Base-by-base conservation (phyloP, 2,797 vertebrate species). In the Ctenochaetus hawaiiensis region DNA sequence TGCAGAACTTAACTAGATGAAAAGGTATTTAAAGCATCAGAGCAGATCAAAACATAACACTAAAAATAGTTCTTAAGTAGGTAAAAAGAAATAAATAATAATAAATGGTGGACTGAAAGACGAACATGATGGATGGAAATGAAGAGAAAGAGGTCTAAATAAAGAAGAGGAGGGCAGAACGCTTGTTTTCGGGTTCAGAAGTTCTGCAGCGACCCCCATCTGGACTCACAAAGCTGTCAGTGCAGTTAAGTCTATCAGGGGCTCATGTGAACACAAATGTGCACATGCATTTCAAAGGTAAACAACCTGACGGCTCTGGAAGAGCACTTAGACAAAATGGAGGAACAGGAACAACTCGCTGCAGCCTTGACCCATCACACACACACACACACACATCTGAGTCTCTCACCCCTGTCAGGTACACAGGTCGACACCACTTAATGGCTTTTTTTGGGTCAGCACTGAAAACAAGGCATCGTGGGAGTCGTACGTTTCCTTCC, bases 401-500 rank as follows among this genome's bases (percentile, higher is more conserved):
- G 74, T 44, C 59, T 54, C 76, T 81, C 69, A 82, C 75, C 68
- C 72, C 44, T 62, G 82, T 85, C 80, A 89, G 74, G 72, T 80
- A 67, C 69, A 80, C 59, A 67, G 75, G 60, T 59, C 72, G 74
- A 83, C 57, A 66, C 64, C 70, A 75, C 75, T 81, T 85, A 87
- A 91, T 87, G 88, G 84, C 81, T 90, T 84, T 85, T 80, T 18
- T 39, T 30, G 84, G 92, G 90, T 92, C 87, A 92, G 70, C 71
- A 72, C 85, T 81, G 77, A 78, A 70, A 87, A 85, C 75, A 72
- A 67, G 77, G 89, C 87, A 87, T 88, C 88, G 76, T 74, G 86
- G 93, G 92, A 89, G 78, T 90, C 89, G 39, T 87, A 89, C 77
- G 87, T 93, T 87, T 92, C 82, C 80, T 82, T 80, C 63, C 67